Conservation (phyloP, 2,113 vertebrate genomes). For the Cromileptes altivelis region DNA sequence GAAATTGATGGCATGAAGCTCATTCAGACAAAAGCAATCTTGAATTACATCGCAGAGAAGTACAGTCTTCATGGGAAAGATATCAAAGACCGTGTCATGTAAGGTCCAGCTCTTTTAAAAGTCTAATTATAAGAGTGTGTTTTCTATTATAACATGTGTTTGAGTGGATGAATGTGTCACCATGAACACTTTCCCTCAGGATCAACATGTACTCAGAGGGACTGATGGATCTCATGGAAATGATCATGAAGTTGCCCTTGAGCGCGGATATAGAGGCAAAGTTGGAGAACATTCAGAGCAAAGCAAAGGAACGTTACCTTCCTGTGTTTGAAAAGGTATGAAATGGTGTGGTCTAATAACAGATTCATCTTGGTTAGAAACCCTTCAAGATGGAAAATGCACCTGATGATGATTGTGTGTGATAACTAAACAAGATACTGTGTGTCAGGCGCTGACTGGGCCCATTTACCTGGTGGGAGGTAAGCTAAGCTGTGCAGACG, state of each 20-base stretch:
- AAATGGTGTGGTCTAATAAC: not conserved
- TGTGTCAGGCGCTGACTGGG: conserved; percentile 84
- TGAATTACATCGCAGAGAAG: conserved; percentile 92
- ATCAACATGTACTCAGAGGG: conserved; percentile 77
- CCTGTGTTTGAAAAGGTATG: conserved; percentile 92
- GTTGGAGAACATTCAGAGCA: conserved; percentile 80
- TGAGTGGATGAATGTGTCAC: not conserved
- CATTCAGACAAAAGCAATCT: conserved; percentile 90
- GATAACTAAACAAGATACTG: too few relatives aligned
- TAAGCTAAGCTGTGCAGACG: conserved; percentile 89
- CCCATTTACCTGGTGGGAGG: conserved; percentile 89
- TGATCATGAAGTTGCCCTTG: conserved; percentile 79
- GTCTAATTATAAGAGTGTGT: too few relatives aligned
- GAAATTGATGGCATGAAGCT: conserved; percentile 95
- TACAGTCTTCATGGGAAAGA: conserved; percentile 91
- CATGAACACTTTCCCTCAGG: conserved; percentile 72
- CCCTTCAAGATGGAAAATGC: not conserved
- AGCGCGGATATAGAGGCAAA: conserved; percentile 74
- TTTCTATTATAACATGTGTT: not conserved
- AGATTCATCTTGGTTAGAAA: not conserved
- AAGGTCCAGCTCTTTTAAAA: conserved; percentile 35
- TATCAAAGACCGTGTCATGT: conserved; percentile 90
- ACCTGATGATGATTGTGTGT: too few relatives aligned
- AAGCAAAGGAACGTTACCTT: conserved; percentile 86
- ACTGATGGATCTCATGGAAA: too few relatives aligned